phyloP scores from a whole-genome alignment of 2,113 vertebrate species.

The Crotalus horridus region DNA sequence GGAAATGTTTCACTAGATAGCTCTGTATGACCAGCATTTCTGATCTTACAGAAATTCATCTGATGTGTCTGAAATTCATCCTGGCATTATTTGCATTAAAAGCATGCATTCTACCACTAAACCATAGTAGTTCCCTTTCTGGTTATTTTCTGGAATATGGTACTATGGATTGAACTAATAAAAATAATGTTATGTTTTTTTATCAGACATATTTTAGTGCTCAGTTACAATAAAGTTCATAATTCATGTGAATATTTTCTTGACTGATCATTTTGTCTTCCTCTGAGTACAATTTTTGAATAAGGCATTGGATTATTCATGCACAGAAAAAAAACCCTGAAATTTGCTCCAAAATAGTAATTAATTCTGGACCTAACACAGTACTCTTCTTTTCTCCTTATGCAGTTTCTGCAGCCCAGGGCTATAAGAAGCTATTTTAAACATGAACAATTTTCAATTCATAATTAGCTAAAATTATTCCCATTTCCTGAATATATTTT shows the following conservation, averaged over 20 bases:
- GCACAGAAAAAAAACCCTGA: neutral
- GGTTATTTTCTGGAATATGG: neutral
- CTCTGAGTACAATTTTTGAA: slow-evolving; percentile 3
- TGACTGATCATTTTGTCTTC: neutral
- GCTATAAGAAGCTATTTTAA: slow-evolving; percentile 32
- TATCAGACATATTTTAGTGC: neutral
- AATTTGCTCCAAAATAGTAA: neutral
- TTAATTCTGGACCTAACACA: slow-evolving; percentile 16
- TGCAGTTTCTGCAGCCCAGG: neutral
- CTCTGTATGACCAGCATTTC: neutral
- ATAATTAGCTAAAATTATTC: slow-evolving; percentile 50
- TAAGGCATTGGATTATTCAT: slow-evolving; percentile 11
- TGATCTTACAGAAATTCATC: neutral
- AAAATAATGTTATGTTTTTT: neutral
- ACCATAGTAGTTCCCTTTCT: neutral
- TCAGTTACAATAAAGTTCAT: neutral
- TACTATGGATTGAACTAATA: neutral
- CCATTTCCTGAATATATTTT: slow-evolving; percentile 47
- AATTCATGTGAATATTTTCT: neutral
- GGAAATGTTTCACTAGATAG: neutral
- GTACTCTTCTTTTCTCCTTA: neutral
- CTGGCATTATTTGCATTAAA: neutral
- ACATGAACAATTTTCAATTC: slow-evolving; percentile 38
- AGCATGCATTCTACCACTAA: neutral
- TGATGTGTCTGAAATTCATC: neutral